phyloP scores from a whole-genome alignment of 2,113 vertebrate genomes.

The Pterophyllum scalare region DNA sequence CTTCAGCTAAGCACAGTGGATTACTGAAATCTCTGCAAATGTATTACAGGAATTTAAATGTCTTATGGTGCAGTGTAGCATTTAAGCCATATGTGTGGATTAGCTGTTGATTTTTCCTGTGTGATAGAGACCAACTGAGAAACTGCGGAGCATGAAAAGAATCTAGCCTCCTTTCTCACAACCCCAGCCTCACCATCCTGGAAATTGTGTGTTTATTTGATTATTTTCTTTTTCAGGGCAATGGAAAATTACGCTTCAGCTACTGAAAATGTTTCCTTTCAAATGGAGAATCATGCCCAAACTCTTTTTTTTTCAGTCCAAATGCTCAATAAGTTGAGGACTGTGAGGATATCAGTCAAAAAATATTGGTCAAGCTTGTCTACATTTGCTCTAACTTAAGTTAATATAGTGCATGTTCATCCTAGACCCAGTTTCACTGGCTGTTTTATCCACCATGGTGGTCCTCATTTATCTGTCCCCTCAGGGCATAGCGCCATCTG shows the following conservation, averaged over 20 bases:
- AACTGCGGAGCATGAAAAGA: slow-evolving; percentile 11
- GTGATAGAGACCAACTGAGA: not conserved
- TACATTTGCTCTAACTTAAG: slow-evolving; percentile 19
- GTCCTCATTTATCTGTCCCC: slow-evolving; percentile 71
- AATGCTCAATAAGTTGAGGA: not conserved
- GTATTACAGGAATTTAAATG: slow-evolving; percentile 16
- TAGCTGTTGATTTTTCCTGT: slow-evolving; percentile 28
- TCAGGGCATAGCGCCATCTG: slow-evolving; percentile 68
- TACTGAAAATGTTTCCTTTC: slow-evolving; percentile 39
- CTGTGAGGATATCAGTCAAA: slow-evolving; percentile 4
- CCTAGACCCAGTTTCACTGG: slow-evolving; percentile 10
- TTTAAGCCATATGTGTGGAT: not conserved
- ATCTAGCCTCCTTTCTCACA: slow-evolving; percentile 65
- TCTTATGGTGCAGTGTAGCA: slow-evolving; percentile 17
- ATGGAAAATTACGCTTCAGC: slow-evolving; percentile 65
- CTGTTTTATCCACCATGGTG: slow-evolving; percentile 68
- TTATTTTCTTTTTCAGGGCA: slow-evolving; percentile 60
- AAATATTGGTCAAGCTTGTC: not conserved
- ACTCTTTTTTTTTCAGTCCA: not conserved
- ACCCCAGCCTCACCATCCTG: slow-evolving; percentile 53
- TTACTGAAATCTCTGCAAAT: slow-evolving; percentile 46
- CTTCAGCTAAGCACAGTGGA: not conserved
- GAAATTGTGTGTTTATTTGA: slow-evolving; percentile 69
- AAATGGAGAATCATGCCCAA: not conserved
- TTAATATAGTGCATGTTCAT: slow-evolving; percentile 24